Base-by-base conservation (phyloP, 2,113 vertebrate species). In the Poeciliopsis retropinna region DNA sequence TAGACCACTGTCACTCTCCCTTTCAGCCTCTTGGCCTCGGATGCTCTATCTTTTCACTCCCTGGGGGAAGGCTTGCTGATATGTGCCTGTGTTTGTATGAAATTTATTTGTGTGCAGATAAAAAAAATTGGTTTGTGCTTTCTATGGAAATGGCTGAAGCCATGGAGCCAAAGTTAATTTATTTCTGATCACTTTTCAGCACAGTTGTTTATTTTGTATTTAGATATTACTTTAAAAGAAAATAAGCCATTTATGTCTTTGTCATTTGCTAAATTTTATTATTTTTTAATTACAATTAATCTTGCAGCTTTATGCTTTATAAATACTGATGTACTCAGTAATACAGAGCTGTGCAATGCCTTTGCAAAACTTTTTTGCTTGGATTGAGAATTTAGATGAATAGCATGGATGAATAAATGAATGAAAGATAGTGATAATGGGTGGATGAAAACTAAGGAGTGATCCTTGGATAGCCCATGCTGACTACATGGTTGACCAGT, bases 1-100 rank as follows among this genome's bases (percentile, higher is more conserved):
- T 88, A 88, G 83, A 83, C 67, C 82, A 75, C 71, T 85, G 88
- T 86, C 85, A 87, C 77, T 87, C 91, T 90, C 64, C 78, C 72
- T 87, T 88, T 88, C 86, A 85, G 76, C 83, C 81, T 83, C 75
- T 74, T 80, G 82, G 81, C 65, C 64, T 67, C 74, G 72, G 30
- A 69, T 60, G 44, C 75, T 81, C 84, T 87, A 87, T 60, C 79
- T 86, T 88, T 88, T 78, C 87, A 82, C 73, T 89, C 75, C 71
- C 57, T 57, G 44, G 34, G 65, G 27, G 60, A 11, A 22, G 7
- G 57, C 72, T 60, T 73, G 39, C 51, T 37, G 51, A 62, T 34
- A 10, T 41, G 54, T 70, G 69, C n/a, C 68, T 25, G 70, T 60
- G 79, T 31, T 25, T 69, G 70, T 44, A 39, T 44, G 39, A 39